These are phyloP conservation scores for Channa argus DNA, from an alignment of 2,113 vertebrate genomes.

Conservation along the genomic window DNA sequence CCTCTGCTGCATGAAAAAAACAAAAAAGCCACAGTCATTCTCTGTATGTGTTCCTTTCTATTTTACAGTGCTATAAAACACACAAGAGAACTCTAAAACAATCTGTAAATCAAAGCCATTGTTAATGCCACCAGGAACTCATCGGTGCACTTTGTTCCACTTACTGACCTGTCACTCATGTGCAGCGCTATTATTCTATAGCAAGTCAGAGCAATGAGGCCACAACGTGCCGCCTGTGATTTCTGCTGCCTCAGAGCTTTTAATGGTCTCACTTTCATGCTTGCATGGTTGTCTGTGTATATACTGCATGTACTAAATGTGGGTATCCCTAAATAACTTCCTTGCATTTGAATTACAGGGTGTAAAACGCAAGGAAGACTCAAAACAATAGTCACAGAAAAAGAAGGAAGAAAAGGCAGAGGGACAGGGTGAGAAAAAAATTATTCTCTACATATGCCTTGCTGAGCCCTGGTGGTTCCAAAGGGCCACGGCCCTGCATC, in stretches of 20 bases:
- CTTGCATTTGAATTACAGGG: conserved; percentile 57
- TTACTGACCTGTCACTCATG: conserved; percentile 64
- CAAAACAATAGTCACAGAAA: conserved; percentile 33
- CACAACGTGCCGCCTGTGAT: conserved; percentile 68
- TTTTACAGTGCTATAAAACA: conserved; percentile 32
- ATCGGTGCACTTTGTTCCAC: conserved; percentile 61
- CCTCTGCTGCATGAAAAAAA: conserved; percentile 45
- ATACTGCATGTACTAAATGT: conserved; percentile 5
- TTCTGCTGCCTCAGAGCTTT: conserved; percentile 79
- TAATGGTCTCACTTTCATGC: conserved; percentile 54
- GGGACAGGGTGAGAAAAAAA: conserved; percentile 18
- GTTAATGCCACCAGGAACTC: conserved; percentile 45
- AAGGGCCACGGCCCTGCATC: conserved; percentile 42
- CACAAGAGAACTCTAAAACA: conserved; percentile 40
- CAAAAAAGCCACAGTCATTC: conserved; percentile 3
- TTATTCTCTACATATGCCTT: conserved; percentile 43
- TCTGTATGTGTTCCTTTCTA: conserved; percentile 23
- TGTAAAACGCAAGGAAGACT: conserved; percentile 33
- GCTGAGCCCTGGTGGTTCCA: conserved; percentile 52
- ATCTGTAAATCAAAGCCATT: conserved; percentile 45
- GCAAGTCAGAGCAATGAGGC: conserved; percentile 66
- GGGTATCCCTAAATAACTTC: conserved; percentile 55
- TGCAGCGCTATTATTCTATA: conserved; percentile 71
- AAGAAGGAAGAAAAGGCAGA: conserved; percentile 13
- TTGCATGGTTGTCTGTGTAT: conserved; percentile 36